Evolutionary conservation across 2,113 vertebrate species (phyloP).

Genomic region (Uropsilus gracilis): DNA sequence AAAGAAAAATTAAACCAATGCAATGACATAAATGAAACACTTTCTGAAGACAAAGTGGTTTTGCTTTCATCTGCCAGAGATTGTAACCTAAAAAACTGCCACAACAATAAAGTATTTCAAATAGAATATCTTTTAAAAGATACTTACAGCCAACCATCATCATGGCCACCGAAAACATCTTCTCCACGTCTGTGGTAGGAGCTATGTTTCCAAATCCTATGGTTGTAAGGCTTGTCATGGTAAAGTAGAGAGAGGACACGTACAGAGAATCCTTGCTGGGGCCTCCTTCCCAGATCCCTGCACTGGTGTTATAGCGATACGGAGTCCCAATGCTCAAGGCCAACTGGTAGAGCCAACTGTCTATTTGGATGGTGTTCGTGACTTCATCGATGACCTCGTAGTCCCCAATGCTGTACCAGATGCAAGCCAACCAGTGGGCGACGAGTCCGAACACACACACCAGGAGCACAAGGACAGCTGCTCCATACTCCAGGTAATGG

Average conservation of each 20-base stretch:
- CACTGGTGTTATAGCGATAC: conserved; percentile 94
- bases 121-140: not conserved
- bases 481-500: conserved; percentile 97
- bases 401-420: conserved; percentile 99
- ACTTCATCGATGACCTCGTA: conserved; percentile 97
- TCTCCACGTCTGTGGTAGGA: conserved; percentile 96
- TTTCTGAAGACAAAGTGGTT: not conserved
- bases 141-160: conserved; percentile 99
- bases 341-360: conserved; percentile 98
- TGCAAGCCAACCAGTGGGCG: conserved; percentile 98
- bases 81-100: not conserved
- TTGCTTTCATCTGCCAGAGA: not conserved
- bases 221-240: conserved; percentile 99
- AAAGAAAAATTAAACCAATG: conserved; percentile 32
- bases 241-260: conserved; percentile 98
- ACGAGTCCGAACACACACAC: conserved; percentile 98
- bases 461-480: conserved; percentile 95
- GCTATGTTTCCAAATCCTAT: conserved; percentile 99
- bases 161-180: conserved; percentile 99
- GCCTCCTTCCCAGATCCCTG: conserved; percentile 97
- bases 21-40: not conserved
- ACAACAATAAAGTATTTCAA: not conserved
- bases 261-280: conserved; percentile 97
- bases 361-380: conserved; percentile 95
- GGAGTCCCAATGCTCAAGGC: conserved; percentile 96